A percentile compares a stretch with the other conserved stretches of the same genome.
phyloP scores from a whole-genome alignment of 2,888 invertebrate genomes.

The Fragum whitleyi region DNA sequence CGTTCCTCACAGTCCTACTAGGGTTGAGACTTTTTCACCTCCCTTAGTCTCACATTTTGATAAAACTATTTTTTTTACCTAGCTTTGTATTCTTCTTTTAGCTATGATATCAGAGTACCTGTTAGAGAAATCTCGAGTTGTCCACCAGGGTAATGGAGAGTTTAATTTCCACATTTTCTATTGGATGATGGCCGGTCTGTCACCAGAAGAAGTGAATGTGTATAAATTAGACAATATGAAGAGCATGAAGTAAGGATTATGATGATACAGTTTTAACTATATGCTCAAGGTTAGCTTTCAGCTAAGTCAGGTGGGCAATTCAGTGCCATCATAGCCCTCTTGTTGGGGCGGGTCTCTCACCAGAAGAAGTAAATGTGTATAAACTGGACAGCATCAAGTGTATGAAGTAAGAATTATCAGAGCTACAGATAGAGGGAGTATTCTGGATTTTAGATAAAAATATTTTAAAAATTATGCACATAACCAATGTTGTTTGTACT shows the following conservation, averaged over 20 bases:
- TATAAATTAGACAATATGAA: constrained; percentile 69
- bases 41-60: too few relatives aligned
- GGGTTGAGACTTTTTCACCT: too few relatives aligned
- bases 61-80: too few relatives aligned
- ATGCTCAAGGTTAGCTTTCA: not conserved
- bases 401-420: constrained; percentile 50
- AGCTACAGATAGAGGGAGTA: too few relatives aligned
- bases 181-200: constrained; percentile 83
- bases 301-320: too few relatives aligned
- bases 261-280: too few relatives aligned
- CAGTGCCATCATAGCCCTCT: too few relatives aligned
- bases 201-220: constrained; percentile 74
- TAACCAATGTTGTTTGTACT: too few relatives aligned
- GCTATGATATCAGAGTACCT: constrained; percentile 81
- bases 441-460: too few relatives aligned
- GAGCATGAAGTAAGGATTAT: constrained; percentile 42
- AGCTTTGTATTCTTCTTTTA: too few relatives aligned
- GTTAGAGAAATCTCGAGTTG: constrained; percentile 83
- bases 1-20: too few relatives aligned
- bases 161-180: constrained; percentile 84
- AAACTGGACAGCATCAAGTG: constrained; percentile 63
- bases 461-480: too few relatives aligned
- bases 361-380: constrained; percentile 74
- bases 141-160: constrained; percentile 78
- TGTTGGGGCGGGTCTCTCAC: constrained; percentile 79